Conservation (phyloP, 2,113 vertebrate genomes). For the Tenebrosternarchus preto region DNA sequence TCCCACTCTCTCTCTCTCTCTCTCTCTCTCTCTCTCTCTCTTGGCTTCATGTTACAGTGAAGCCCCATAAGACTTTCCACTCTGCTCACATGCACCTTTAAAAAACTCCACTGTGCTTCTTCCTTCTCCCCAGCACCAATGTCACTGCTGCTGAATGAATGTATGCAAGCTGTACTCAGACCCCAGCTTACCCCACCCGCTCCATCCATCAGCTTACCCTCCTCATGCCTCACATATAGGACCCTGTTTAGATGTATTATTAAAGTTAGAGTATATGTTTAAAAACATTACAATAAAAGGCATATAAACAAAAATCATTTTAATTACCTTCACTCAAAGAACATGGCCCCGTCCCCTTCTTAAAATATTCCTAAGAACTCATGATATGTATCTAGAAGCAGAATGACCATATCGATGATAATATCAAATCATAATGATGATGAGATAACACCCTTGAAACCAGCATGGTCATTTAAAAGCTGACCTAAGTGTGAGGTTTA, state of each 20-base stretch:
- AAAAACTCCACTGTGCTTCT: constrained; percentile 45
- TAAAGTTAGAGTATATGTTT: too few species aligned
- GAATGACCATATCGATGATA: too few species aligned
- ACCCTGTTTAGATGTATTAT: too few species aligned
- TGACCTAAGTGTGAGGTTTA: not conserved
- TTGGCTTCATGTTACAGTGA: constrained; percentile 74
- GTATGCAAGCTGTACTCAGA: constrained; percentile 36
- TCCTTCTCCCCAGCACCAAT: constrained; percentile 43
- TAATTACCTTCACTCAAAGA: too few species aligned
- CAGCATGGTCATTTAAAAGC: too few species aligned
- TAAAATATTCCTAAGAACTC: too few species aligned
- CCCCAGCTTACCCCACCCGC: constrained; percentile 58
- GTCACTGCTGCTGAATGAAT: constrained; percentile 63
- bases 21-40: not conserved
- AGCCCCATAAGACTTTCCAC: constrained; percentile 65
- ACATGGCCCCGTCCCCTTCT: too few species aligned
- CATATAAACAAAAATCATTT: too few species aligned
- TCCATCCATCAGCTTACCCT: not conserved
- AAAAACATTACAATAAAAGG: too few species aligned
- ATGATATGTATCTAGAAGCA: too few species aligned
- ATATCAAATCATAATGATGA: too few species aligned
- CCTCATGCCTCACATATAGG: not conserved
- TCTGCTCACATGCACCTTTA: constrained; percentile 56
- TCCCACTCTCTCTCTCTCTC: constrained; percentile 3
- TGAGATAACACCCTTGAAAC: not conserved